These are phyloP conservation scores for Diploptera punctata DNA, from an alignment of 2,888 invertebrate species.

Conservation along the genomic window DNA sequence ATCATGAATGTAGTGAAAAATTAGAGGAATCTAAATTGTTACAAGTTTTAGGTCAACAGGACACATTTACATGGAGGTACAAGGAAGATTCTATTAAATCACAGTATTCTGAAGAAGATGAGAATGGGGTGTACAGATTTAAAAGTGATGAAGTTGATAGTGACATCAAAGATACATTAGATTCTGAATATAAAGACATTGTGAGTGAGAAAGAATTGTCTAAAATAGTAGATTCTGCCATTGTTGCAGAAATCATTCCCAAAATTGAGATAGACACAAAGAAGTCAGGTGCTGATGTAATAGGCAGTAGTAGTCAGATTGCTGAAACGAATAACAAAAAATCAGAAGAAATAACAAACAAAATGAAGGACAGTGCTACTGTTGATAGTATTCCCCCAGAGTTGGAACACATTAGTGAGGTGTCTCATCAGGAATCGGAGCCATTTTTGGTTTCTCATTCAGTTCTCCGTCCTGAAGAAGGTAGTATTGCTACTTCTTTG, in stretches of 20 bases:
- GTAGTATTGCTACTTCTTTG: neutral
- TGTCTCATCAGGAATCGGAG: neutral
- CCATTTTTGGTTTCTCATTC: neutral
- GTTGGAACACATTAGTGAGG: neutral
- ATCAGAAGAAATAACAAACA: neutral
- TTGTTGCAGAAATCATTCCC: neutral
- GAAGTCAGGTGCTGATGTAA: conserved; percentile 30
- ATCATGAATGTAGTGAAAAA: conserved; percentile 11
- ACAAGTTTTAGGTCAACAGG: conserved; percentile 3
- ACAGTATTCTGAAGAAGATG: neutral
- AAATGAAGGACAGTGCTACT: neutral
- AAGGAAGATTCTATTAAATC: neutral
- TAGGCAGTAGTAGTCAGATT: conserved; percentile 33
- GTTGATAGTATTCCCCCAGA: neutral
- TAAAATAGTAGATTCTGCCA: neutral
- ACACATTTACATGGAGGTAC: conserved; percentile 13
- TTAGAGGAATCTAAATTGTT: conserved; percentile 20
- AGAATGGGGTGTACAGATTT: neutral
- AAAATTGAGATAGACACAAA: neutral
- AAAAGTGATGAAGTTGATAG: too few species aligned
- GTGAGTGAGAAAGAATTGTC: neutral
- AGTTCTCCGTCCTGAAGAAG: conserved; percentile 2
- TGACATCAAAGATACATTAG: neutral
- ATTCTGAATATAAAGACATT: neutral
- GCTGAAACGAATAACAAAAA: neutral